Conservation (phyloP, 1,140 invertebrate genomes). For the Apis florea region DNA sequence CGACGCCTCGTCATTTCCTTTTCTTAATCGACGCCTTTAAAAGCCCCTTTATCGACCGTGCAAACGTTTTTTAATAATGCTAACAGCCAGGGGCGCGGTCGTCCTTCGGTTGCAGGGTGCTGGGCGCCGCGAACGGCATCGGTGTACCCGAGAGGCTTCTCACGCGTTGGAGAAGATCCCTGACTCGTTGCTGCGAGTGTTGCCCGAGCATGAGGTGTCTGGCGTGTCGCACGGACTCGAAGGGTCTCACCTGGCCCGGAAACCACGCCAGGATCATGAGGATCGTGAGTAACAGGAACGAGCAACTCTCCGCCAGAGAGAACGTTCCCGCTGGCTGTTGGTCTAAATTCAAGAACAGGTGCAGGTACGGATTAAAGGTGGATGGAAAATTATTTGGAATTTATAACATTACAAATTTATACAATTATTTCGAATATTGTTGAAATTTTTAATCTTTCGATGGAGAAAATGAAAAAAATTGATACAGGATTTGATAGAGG, state of each 20-base stretch:
- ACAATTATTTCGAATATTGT: too few species aligned
- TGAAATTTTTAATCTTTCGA: too few species aligned
- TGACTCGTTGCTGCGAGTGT: slow-evolving; percentile 68
- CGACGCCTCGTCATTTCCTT: slow-evolving; percentile 9
- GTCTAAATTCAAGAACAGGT: slow-evolving; percentile 69
- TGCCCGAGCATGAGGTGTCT: slow-evolving; percentile 74
- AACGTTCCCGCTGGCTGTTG: slow-evolving; percentile 54
- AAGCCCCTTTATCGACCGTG: slow-evolving; percentile 36
- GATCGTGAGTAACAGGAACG: slow-evolving; percentile 46
- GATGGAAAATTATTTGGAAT: neutral
- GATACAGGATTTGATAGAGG: too few species aligned
- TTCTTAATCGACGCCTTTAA: slow-evolving; percentile 43
- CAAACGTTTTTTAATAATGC: slow-evolving; percentile 57
- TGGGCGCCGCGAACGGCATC: slow-evolving; percentile 48
- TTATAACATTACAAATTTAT: too few species aligned
- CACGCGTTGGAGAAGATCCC: slow-evolving; percentile 66
- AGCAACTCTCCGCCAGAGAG: slow-evolving; percentile 18
- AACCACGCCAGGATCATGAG: slow-evolving; percentile 46
- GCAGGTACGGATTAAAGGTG: slow-evolving; percentile 49
- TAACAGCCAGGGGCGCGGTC: slow-evolving; percentile 58
- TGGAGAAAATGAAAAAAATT: too few species aligned
- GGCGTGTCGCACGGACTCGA: slow-evolving; percentile 72
- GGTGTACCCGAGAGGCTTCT: slow-evolving; percentile 53
- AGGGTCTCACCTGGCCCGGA: slow-evolving; percentile 70
- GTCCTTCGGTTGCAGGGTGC: slow-evolving; percentile 63